Base-by-base conservation (phyloP, 2,888 invertebrate species). In the Drosophila lacicola region DNA sequence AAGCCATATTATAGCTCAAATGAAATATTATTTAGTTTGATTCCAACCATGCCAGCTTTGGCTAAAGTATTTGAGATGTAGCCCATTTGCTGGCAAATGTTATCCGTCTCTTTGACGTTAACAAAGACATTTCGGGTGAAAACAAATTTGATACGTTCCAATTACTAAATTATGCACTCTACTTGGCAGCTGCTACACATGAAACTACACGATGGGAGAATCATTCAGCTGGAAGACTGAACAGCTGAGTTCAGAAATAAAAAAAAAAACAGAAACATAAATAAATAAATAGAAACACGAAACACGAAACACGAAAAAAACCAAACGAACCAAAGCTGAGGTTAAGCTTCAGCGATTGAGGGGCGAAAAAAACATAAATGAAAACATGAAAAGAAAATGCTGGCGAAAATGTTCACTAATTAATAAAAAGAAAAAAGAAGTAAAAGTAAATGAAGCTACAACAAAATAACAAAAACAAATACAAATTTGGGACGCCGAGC, bases 191-290 rank as follows among this genome's bases (percentile, higher is more conserved):
- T 45, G 63, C 56, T 36, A 25, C 64, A 62, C 56, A 73, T 73
- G 74, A 29, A 72, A 51, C 74, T 64, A 65, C 63, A 70, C 55
- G 73, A 74, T 89, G 72, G 74, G 74, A 77, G 79, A 90, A 73
- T 85, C 90, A 90, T 85, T 89, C 83, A 85, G 78, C 90, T 89
- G 89, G 90, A 90, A 89, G 90, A 89, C 74, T 89, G 90, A 81
- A 79, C 89, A 75, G 55, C 61, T 69, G 57, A 57, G 63, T 11
- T 29, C 46, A 62, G 49, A 37, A 5, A 47, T 44, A 37, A 46
- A 49, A 46, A 47, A 47, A 50, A 21, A 56, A 67, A 55, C 19
- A 56, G 56, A 14, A 42, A 56, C 33, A 47, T 5, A 42, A 17
- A 41, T 10, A 64, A 14, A 70, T 36, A 49, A 49, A 62, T 14